A percentile compares a stretch with the other conserved stretches of the same genome.
These are phyloP conservation scores for Sebastes jordani DNA, from an alignment of 2,797 vertebrate species.

Conservation along the genomic window DNA sequence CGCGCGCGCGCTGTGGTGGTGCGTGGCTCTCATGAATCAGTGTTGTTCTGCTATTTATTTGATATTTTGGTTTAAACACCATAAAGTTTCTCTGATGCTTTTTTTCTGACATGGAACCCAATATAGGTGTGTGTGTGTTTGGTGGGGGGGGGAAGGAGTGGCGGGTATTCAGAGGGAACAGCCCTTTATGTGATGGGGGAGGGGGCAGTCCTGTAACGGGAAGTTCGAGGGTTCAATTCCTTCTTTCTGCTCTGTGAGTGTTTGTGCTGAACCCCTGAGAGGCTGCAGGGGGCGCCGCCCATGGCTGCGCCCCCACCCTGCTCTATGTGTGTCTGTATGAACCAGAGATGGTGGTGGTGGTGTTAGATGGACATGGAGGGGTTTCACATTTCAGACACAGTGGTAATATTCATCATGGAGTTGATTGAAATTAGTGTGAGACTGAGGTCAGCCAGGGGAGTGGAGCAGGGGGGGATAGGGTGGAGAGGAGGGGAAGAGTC, in stretches of 20 bases:
- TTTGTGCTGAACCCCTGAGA: neutral
- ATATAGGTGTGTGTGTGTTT: slow-evolving; percentile 34
- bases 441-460: slow-evolving; percentile 37
- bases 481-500: neutral
- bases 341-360: neutral
- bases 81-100: neutral
- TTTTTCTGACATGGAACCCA: slow-evolving; percentile 12
- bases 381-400: neutral
- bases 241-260: slow-evolving; percentile 4
- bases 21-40: neutral
- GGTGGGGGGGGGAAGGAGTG: neutral
- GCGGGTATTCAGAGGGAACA: slow-evolving; percentile 22
- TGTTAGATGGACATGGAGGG: neutral
- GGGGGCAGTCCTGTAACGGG: neutral
- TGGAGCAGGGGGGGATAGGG: too few relatives aligned
- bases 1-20: neutral
- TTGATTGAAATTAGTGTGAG: slow-evolving; percentile 44
- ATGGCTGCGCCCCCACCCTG: neutral
- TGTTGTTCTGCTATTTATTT: neutral
- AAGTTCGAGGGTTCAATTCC: slow-evolving; percentile 37
- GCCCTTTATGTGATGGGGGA: slow-evolving; percentile 26
- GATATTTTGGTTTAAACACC: neutral
- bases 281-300: slow-evolving; percentile 16
- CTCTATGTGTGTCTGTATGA: neutral
- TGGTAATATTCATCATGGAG: slow-evolving; percentile 22